A percentile compares a stretch with the other conserved stretches of the same genome.
These are phyloP conservation scores for Drosophila burlai DNA, from an alignment of 1,140 invertebrate genomes.

Conservation along the genomic window DNA sequence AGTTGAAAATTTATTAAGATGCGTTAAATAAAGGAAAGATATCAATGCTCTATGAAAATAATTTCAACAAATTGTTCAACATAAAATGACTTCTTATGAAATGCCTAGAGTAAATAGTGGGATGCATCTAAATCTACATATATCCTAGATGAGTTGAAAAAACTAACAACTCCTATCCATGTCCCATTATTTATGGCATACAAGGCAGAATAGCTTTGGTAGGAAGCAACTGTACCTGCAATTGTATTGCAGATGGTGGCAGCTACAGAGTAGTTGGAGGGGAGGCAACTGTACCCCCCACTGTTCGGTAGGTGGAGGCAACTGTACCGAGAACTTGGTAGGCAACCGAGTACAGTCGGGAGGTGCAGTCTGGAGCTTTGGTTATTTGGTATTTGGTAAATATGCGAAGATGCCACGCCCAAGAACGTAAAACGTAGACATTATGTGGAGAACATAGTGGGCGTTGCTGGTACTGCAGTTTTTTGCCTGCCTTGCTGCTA, in stretches of 20 bases:
- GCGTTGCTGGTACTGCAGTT: conserved; percentile 69
- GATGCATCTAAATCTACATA: background rate
- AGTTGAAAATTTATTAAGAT: background rate
- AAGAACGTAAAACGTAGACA: conserved; percentile 14
- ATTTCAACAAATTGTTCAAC: background rate
- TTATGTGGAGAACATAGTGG: conserved; percentile 38
- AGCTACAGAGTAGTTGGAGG: background rate
- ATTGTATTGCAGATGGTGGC: background rate
- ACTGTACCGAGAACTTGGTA: conserved; percentile 33
- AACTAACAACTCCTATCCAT: background rate
- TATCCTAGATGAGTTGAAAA: no score
- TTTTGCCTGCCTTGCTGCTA: conserved; percentile 69
- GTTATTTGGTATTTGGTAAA: conserved; percentile 80
- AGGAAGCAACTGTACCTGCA: background rate
- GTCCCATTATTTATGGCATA: conserved; percentile 33
- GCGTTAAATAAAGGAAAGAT: background rate
- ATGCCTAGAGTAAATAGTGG: background rate
- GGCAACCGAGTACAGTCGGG: conserved; percentile 7
- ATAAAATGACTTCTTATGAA: background rate
- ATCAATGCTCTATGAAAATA: background rate
- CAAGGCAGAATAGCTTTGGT: background rate
- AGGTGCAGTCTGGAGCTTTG: conserved; percentile 27
- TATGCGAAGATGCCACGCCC: conserved; percentile 60
- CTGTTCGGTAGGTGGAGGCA: conserved; percentile 4
- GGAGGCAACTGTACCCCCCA: conserved; percentile 44